These are phyloP conservation scores for Trichogramma dendrolimi DNA, from an alignment of 2,888 invertebrate genomes.

Conservation along the genomic window DNA sequence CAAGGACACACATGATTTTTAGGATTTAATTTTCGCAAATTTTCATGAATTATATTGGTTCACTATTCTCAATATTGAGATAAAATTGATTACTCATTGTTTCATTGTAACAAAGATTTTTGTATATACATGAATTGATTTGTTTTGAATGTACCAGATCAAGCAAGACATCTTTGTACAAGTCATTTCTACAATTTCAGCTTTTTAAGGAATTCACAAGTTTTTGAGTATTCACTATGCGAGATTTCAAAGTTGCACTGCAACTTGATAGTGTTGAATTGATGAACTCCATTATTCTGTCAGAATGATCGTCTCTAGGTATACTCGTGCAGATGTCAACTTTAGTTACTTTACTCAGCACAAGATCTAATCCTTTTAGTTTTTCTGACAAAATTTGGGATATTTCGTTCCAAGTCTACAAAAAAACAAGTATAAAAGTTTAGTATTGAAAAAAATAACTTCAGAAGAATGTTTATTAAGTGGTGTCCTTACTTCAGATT, in stretches of 20 bases:
- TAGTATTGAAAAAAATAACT: not conserved
- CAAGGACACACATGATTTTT: not conserved
- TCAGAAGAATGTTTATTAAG: not conserved
- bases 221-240: conserved; percentile 42
- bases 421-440: conserved; percentile 19
- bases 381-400: conserved; percentile 40
- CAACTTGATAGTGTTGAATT: conserved; percentile 44
- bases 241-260: conserved; percentile 44
- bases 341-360: conserved; percentile 42
- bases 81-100: conserved; percentile 17
- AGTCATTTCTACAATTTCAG: conserved; percentile 36
- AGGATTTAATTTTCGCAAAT: not conserved
- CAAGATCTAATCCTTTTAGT: conserved; percentile 39
- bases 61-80: conserved; percentile 13
- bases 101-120: conserved; percentile 29
- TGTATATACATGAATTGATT: conserved; percentile 31
- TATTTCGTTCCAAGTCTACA: conserved; percentile 45
- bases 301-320: conserved; percentile 34
- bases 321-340: conserved; percentile 41
- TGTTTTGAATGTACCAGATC: conserved; percentile 31
- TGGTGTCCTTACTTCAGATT: conserved; percentile 37
- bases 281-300: conserved; percentile 38
- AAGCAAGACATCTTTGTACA: conserved; percentile 31
- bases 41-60: not conserved
- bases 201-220: conserved; percentile 45